Conservation (phyloP, 2,113 vertebrate genomes). For the Thinocorus orbignyianus region DNA sequence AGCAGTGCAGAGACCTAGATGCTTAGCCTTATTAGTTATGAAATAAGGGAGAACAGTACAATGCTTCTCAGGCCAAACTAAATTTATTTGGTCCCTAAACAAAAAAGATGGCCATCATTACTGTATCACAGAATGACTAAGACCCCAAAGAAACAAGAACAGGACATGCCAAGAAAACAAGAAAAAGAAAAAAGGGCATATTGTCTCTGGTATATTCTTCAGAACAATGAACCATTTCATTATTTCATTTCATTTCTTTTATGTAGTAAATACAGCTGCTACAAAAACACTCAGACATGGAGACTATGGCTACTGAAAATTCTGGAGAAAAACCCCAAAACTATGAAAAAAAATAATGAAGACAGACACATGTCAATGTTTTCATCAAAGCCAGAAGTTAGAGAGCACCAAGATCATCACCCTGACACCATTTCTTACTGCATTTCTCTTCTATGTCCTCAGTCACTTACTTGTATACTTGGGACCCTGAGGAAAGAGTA, state of each 20-base stretch:
- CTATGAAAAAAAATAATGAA: background rate
- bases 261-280: background rate
- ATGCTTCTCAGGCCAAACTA: background rate
- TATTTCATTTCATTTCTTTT: background rate
- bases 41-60: background rate
- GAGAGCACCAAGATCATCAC: background rate
- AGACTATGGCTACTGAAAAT: background rate
- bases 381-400: background rate
- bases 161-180: background rate
- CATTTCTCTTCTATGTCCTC: background rate
- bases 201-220: background rate
- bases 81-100: background rate
- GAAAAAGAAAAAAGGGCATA: background rate
- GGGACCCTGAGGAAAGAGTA: background rate
- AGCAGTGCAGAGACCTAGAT: background rate
- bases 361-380: background rate
- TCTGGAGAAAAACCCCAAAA: background rate
- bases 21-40: background rate
- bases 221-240: background rate
- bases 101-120: background rate
- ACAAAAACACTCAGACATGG: background rate
- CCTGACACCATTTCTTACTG: background rate
- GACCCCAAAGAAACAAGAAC: background rate
- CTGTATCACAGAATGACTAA: background rate
- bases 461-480: background rate